Evolutionary conservation across 2,888 invertebrate species (phyloP), one percentile per base, ranked within the genome.

Genomic region (Apamea monoglypha): DNA sequence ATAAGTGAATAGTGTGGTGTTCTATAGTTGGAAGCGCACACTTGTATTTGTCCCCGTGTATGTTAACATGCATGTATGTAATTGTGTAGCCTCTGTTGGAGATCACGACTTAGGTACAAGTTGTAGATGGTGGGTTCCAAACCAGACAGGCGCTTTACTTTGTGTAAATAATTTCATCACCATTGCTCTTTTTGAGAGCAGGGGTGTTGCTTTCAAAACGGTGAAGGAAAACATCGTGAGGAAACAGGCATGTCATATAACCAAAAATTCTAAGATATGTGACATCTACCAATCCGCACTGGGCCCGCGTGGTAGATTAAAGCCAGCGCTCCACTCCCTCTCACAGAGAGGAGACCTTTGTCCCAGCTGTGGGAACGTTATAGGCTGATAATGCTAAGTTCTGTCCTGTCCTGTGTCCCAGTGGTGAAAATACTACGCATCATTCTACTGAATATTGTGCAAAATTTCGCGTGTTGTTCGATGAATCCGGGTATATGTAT

Each of bases 401-500:
- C 16, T 61, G 5, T n/a, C 40, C 67, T 40, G 40, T 67, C n/a
- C 18, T n/a, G 47, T 29, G 21, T 6, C 12, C n/a, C 18, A 18
- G 21, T 68, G 21, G 21, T 21, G 12, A 47, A 44, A 56, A 16
- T 40, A 72, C 72, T 84, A 59, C 76, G 81, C 71, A 53, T 16
- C 32, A 68, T 81, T n/a, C n/a, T n/a, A 63, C 18, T 10, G 50
- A n/a, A 29, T 53, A 50, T 63, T 72, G 29, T 78, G 40, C 21
- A 84, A 53, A 69, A 75, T 40, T 74, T 73, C 53, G 56, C 72
- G 21, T 32, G 44, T 75, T 53, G 14, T 68, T 53, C 53, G 44
- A 53, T 47, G 50, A 73, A 59, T 63, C 74, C 64, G 71, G 72
- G 72, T 78, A 67, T 74, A 70, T 67, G 70, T 89, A 82, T 88